Evolutionary conservation across 1,140 invertebrate species (phyloP).

Genomic region (Anadara kagoshimensis): DNA sequence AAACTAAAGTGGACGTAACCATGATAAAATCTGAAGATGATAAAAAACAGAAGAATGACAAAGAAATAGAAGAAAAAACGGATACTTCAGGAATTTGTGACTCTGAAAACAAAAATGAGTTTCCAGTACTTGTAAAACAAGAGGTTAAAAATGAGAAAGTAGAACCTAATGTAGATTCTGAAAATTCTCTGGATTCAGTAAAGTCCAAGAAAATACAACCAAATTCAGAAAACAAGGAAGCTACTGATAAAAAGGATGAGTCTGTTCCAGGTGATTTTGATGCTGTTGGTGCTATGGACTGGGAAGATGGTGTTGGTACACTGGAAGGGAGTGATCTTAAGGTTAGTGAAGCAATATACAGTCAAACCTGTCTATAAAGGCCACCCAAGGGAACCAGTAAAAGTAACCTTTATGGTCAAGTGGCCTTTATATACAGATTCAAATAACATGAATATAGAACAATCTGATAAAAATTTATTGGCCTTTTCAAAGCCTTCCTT

Average conservation of each 20-base stretch:
- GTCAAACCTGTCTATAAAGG: too few species aligned
- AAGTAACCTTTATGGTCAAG: too few species aligned
- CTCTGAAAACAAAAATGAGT: not conserved
- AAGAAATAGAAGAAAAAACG: not conserved
- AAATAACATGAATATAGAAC: too few species aligned
- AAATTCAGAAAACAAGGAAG: not conserved
- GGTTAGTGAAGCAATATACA: slow-evolving; percentile 67
- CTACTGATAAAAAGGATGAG: not conserved
- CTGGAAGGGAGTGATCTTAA: slow-evolving; percentile 85
- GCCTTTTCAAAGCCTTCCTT: too few species aligned
- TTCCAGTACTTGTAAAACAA: not conserved
- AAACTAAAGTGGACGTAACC: slow-evolving; percentile 1
- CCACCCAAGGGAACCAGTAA: too few species aligned
- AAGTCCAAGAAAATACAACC: not conserved
- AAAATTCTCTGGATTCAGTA: not conserved
- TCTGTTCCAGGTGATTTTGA: slow-evolving; percentile 57
- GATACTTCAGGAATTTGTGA: slow-evolving; percentile 4
- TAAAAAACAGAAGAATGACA: slow-evolving; percentile 14
- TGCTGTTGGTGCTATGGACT: slow-evolving; percentile 79
- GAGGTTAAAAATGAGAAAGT: slow-evolving; percentile 1
- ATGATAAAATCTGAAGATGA: slow-evolving; percentile 7
- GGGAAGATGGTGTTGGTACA: slow-evolving; percentile 86
- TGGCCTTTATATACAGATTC: too few species aligned
- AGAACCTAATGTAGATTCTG: not conserved
- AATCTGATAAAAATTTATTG: too few species aligned